These are phyloP conservation scores for Glossosoma conforme DNA, from an alignment of 1,140 invertebrate species.

Conservation along the genomic window DNA sequence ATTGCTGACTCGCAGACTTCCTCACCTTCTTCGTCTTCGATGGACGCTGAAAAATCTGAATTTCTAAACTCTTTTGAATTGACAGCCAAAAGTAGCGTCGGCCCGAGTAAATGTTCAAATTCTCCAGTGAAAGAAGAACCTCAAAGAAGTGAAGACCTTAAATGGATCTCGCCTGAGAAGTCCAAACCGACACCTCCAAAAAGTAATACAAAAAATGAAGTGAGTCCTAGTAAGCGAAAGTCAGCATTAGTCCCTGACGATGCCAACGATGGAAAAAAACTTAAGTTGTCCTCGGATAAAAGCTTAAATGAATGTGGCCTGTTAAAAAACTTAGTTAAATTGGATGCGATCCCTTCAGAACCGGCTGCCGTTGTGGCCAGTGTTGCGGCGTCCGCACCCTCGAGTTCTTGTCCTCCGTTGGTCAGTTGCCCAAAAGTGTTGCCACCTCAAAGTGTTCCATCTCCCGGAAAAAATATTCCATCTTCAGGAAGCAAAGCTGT, in stretches of 20 bases:
- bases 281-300: slow-evolving; percentile 12
- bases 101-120: slow-evolving; percentile 33
- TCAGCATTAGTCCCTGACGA: slow-evolving; percentile 2
- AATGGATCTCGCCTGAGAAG: not conserved
- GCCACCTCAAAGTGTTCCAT: too few species aligned
- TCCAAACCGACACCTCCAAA: not conserved
- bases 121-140: slow-evolving; percentile 14
- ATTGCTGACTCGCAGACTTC: not conserved
- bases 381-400: too few species aligned
- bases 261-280: slow-evolving; percentile 14
- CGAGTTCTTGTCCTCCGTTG: too few species aligned
- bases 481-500: too few species aligned
- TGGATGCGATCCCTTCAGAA: too few species aligned
- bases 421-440: too few species aligned
- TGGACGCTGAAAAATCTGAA: slow-evolving; percentile 51
- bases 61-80: slow-evolving; percentile 55
- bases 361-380: too few species aligned
- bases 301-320: not conserved
- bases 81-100: slow-evolving; percentile 44
- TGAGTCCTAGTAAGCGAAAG: slow-evolving; percentile 22
- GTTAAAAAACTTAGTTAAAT: too few species aligned
- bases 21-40: slow-evolving; percentile 5
- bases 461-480: too few species aligned
- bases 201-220: not conserved
- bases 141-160: not conserved